Conservation (phyloP, 92 coral and sea anemone species). For the Muricea muricata region DNA sequence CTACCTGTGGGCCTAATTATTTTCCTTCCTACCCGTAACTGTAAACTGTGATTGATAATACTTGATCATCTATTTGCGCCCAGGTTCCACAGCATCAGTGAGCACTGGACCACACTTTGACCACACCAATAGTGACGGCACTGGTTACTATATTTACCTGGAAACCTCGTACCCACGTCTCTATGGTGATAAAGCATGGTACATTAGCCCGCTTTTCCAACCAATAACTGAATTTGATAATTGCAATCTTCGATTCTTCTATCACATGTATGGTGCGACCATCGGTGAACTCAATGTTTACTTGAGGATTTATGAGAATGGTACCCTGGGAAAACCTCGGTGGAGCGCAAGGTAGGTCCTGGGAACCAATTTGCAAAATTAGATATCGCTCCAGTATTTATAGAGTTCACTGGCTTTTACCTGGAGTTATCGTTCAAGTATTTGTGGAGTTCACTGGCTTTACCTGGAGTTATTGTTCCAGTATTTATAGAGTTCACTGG, state of each 20-base stretch:
- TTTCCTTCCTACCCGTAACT: not conserved
- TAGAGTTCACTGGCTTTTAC: too few species aligned
- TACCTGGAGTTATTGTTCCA: too few species aligned
- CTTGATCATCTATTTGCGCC: too few species aligned
- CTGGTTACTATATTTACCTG: constrained; percentile 85
- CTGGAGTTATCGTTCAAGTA: too few species aligned
- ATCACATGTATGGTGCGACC: constrained; percentile 96
- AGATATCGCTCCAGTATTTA: too few species aligned
- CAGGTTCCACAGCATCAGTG: constrained; percentile 84
- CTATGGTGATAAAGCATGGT: constrained; percentile 98
- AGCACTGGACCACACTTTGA: constrained; percentile 96
- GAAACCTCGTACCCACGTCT: constrained; percentile 97
- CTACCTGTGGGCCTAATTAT: not conserved
- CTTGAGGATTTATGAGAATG: constrained; percentile 81
- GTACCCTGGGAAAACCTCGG: constrained; percentile 54
- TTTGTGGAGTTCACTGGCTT: too few species aligned
- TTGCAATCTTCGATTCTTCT: constrained; percentile 91
- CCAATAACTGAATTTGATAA: constrained; percentile 56
- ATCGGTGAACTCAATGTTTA: constrained; percentile 86
- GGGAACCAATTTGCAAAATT: too few species aligned
- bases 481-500: too few species aligned
- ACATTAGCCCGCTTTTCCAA: constrained; percentile 87
- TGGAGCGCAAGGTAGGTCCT: constrained; percentile 62
- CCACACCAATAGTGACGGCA: constrained; percentile 80
- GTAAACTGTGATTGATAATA: too few species aligned